Percentiles rank a stretch among this genome's conserved stretches.
Evolutionary conservation across 2,797 vertebrate genomes (phyloP).

Genomic region (Gouania willdenowi): DNA sequence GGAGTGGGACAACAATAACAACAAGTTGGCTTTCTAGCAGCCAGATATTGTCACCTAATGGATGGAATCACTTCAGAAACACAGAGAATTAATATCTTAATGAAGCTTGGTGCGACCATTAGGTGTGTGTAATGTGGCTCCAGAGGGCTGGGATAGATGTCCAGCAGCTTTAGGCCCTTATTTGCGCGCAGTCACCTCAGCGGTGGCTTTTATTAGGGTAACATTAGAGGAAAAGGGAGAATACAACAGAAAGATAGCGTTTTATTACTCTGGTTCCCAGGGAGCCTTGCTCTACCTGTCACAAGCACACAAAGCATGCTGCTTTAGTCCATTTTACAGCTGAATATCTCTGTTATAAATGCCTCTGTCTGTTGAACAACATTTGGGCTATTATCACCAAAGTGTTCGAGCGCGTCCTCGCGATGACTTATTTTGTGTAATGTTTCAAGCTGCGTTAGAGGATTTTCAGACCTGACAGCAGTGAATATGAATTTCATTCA

Average conservation of each 20-base stretch:
- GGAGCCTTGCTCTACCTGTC: constrained; percentile 90
- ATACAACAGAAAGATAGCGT: constrained; percentile 85
- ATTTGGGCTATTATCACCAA: constrained; percentile 64
- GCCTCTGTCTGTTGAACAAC: constrained; percentile 49
- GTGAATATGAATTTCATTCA: constrained; percentile 71
- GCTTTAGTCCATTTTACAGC: constrained; percentile 71
- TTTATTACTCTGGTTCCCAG: constrained; percentile 93
- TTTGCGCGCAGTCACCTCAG: constrained; percentile 94
- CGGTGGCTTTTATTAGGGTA: constrained; percentile 92
- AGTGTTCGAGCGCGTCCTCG: constrained; percentile 40
- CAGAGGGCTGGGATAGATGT: constrained; percentile 92
- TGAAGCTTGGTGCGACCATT: constrained; percentile 93
- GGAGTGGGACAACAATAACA: constrained; percentile 75
- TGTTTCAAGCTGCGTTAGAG: constrained; percentile 42
- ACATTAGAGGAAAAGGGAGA: constrained; percentile 83
- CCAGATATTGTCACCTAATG: constrained; percentile 89
- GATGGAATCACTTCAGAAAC: constrained; percentile 95
- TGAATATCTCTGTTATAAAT: constrained; percentile 72
- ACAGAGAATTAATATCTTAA: constrained; percentile 98
- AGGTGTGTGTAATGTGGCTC: constrained; percentile 95
- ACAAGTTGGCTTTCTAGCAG: constrained; percentile 89
- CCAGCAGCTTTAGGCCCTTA: constrained; percentile 88
- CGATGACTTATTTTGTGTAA: constrained; percentile 48
- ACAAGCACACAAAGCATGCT: constrained; percentile 66
- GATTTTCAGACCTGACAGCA: constrained; percentile 40